These are phyloP conservation scores for Chaetophractus vellerosus DNA, from an alignment of 2,797 vertebrate species.

Conservation along the genomic window DNA sequence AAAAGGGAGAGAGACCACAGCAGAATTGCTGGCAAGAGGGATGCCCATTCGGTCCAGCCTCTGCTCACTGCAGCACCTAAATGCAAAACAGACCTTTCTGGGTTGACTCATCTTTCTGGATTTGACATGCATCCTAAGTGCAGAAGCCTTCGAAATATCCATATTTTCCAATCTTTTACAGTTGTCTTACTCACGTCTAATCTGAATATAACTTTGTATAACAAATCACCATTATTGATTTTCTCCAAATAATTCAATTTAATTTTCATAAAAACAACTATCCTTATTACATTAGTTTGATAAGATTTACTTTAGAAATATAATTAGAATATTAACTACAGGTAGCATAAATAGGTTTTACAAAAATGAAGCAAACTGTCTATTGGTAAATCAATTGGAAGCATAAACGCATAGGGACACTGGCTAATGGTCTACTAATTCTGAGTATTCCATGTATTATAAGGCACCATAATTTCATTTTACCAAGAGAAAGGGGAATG, in stretches of 20 bases:
- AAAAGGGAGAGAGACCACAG: no score
- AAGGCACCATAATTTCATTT: neutral
- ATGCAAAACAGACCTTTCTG: no score
- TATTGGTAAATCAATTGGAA: neutral
- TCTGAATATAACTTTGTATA: neutral
- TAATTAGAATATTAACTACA: neutral
- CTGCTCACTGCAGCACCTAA: no score
- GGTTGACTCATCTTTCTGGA: no score
- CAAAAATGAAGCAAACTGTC: neutral
- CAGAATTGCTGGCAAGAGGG: no score
- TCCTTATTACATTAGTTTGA: neutral
- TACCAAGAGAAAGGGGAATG: neutral
- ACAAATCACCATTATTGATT: neutral
- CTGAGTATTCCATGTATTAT: neutral
- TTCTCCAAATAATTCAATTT: neutral
- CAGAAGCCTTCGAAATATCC: neutral
- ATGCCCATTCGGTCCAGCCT: no score
- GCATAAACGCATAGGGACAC: accelerated
- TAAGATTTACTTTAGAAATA: neutral
- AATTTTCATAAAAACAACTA: neutral
- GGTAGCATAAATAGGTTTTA: neutral
- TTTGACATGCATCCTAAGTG: neutral
- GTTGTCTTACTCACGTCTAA: neutral
- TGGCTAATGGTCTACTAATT: neutral
- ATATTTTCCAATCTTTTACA: neutral